phyloP scores from a whole-genome alignment of 2,888 invertebrate genomes.

The Cerastoderma edule region DNA sequence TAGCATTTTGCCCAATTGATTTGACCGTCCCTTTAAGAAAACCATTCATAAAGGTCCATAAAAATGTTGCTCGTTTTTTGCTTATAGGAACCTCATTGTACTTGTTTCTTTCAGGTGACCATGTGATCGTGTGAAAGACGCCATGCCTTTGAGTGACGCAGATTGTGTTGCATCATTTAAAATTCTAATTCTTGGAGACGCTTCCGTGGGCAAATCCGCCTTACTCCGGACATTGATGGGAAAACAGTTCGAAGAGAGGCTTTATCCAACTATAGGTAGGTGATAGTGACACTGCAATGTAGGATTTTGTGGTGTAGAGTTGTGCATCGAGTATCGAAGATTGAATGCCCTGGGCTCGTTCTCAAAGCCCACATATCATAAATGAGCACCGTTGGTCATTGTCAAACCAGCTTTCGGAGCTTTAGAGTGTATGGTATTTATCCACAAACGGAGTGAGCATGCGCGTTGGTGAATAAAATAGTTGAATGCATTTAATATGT shows the following conservation, averaged over 20 bases:
- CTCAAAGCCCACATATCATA: background rate
- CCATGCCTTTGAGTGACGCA: constrained; percentile 68
- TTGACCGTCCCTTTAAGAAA: too few species aligned
- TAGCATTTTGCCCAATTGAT: too few species aligned
- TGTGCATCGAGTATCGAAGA: background rate
- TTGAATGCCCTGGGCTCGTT: background rate
- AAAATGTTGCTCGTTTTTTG: too few species aligned
- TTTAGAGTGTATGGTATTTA: background rate
- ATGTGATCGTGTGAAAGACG: background rate
- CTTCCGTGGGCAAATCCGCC: constrained; percentile 80
- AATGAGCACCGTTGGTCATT: too few species aligned
- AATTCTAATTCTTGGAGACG: constrained; percentile 78
- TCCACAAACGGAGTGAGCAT: background rate
- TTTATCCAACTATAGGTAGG: constrained; percentile 76
- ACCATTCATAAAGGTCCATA: too few species aligned
- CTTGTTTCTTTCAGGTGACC: background rate
- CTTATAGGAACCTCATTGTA: too few species aligned
- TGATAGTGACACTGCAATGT: background rate
- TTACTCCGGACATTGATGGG: constrained; percentile 73
- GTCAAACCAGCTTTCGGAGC: too few species aligned
- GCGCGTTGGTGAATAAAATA: too few species aligned
- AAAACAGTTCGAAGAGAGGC: constrained; percentile 68
- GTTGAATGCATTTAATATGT: too few species aligned
- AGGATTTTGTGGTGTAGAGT: background rate
- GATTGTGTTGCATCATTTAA: constrained; percentile 76